These are phyloP conservation scores for Panagrolaimus sp. DNA, from an alignment of 1,140 invertebrate species.

Conservation along the genomic window DNA sequence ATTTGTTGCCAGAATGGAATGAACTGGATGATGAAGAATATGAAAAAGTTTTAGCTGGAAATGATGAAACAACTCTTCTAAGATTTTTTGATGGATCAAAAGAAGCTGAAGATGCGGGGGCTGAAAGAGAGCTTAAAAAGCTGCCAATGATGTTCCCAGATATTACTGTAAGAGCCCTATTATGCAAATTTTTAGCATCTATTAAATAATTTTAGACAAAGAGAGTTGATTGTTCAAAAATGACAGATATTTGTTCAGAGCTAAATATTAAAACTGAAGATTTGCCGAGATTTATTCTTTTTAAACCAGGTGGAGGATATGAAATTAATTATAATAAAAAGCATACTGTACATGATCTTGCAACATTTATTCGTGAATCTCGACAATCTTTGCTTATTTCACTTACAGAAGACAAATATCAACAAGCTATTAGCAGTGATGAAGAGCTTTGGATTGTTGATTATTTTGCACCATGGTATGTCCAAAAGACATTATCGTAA, in stretches of 20 bases:
- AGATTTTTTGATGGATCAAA: conserved; percentile 60
- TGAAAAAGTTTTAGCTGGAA: conserved; percentile 5
- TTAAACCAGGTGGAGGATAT: conserved; percentile 69
- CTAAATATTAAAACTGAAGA: conserved; percentile 60
- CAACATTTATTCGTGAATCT: conserved; percentile 68
- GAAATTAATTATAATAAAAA: conserved; percentile 68
- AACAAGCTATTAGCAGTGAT: conserved; percentile 57
- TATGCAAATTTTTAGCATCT: too few species aligned
- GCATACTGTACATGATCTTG: conserved; percentile 66
- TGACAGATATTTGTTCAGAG: conserved; percentile 63
- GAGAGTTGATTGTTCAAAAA: conserved; percentile 65
- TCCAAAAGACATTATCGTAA: too few species aligned
- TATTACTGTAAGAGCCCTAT: background rate
- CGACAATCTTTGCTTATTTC: conserved; percentile 65
- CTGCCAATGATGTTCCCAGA: conserved; percentile 65
- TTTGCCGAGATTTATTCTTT: conserved; percentile 69
- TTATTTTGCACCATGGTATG: conserved; percentile 69
- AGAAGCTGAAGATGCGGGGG: conserved; percentile 63
- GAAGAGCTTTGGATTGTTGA: conserved; percentile 67
- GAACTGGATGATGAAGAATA: conserved; percentile 53
- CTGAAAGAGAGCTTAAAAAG: conserved; percentile 59
- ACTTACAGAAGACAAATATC: conserved; percentile 64
- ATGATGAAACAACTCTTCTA: conserved; percentile 68
- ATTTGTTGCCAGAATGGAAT: conserved; percentile 63
- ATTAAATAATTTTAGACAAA: background rate